A percentile compares a stretch with the other conserved stretches of the same genome.
Evolutionary conservation across 2,113 vertebrate species (phyloP).

Genomic region (Chlamydotis undulata): DNA sequence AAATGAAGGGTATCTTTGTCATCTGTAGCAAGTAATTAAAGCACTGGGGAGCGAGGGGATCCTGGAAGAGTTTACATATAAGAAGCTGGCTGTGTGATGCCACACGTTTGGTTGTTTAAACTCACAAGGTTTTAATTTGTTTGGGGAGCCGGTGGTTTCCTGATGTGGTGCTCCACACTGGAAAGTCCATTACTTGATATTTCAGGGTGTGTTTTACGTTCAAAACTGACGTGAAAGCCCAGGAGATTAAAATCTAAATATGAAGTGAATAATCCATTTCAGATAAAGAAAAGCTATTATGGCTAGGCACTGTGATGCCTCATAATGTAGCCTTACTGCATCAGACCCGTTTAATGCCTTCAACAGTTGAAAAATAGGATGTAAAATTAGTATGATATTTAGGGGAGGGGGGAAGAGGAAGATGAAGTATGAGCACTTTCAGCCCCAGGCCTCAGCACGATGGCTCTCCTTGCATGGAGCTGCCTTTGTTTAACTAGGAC

Average conservation of each 20-base stretch:
- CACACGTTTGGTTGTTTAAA: not conserved
- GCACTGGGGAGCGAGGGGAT: rapidly evolving
- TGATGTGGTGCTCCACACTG: not conserved
- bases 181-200: not conserved
- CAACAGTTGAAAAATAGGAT: not conserved
- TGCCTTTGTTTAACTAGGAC: not conserved
- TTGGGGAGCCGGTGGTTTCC: not conserved
- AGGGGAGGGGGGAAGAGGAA: rapidly evolving
- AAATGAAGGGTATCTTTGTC: not conserved
- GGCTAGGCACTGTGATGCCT: not conserved
- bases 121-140: not conserved
- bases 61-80: not conserved
- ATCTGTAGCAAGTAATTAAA: not conserved
- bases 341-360: not conserved
- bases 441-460: not conserved
- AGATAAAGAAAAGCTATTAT: not conserved
- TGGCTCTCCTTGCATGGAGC: rapidly evolving
- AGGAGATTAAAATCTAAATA: not conserved
- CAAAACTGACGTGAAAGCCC: not conserved
- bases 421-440: not conserved
- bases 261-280: not conserved
- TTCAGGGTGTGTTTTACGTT: not conserved
- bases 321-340: not conserved
- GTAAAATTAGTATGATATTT: not conserved
- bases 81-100: not conserved